Evolutionary conservation across 2,888 invertebrate genomes (phyloP), one percentile per base, ranked within the genome.

Genomic region (Cheilosia urbana): DNA sequence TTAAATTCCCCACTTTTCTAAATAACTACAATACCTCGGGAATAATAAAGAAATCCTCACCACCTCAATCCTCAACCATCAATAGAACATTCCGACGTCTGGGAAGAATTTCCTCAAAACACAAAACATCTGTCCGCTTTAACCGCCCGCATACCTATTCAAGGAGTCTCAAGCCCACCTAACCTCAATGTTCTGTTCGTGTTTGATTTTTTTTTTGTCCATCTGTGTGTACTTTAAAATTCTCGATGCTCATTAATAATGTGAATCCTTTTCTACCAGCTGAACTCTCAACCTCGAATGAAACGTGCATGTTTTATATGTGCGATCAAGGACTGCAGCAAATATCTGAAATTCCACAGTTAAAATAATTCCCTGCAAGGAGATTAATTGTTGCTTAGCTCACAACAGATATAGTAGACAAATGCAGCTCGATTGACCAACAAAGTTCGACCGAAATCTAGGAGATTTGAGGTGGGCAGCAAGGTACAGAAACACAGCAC

Each of bases 161-260:
- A 55, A 66, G 24, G 17, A 53, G 19, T 2, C 34, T 17, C 24
- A 19, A 51, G 7, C 24, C 40, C 21, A 2, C 13, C 13, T 19
- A 21, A 30, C 53, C 53, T 53, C 53, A 40, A 40, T n/a, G 6
- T 13, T 11, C 40, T 30, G 17, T 17, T n/a, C 15, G 13, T 13
- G 2, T 27, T 27, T 27, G 27, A 27, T 27, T 27, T 6, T 24
- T 6, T 24, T 30, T 4, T 17, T 15, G 13, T 24, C 34, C 11
- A 3, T 53, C 30, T 27, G 5, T 21, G 21, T 19, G 7, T 58
- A 57, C 45, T 78, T 73, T 68, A 47, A 66, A 69, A 75, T 65
- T 58, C 68, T 65, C 63, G 69, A 69, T 71, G 40, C 69, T 80
- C 65, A 80, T 84, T 71, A 80, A 71, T 65, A 80, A 80, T 80